Evolutionary conservation across 2,888 invertebrate species (phyloP), one percentile per base, ranked within the genome.

Genomic region (Ischnura elegans): DNA sequence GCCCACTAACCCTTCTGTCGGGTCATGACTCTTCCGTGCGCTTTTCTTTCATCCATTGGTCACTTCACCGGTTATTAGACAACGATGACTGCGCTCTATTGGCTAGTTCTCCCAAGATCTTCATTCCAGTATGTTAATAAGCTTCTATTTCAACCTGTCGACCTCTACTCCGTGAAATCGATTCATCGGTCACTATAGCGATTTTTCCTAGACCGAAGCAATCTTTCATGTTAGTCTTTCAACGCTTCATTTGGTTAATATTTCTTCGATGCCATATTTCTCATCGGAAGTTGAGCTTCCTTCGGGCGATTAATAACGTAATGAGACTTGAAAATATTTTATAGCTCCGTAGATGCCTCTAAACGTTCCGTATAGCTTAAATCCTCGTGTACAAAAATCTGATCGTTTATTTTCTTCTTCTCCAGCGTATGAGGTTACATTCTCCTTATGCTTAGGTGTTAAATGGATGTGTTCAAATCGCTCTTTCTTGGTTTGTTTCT

Each of bases 111-210:
- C 42, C 42, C 51, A 6, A 85, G 43, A 42, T 87, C 42, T 36
- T 36, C 76, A 76, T 87, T 87, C 55, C 87, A 21, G 42, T 61
- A 61, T 87, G 87, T 36, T 76, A 76, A 76, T 76, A 36, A 76
- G 76, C 36, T 76, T 6, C 36, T 76, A 76, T 36, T 36, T 76
- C 76, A 25, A 76, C 76, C 76, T 76, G 87, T 55, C 36, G 36
- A 43, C 86, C 46, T 45, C 3, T 19, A 2, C 36, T 42, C 19
- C 87, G 0, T 87, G 21, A 46, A 2, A 87, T 55, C 36, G 55
- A 36, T 42, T 87, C 36, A 25, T 42, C 25, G 42, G 55, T 87
- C 55, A 55, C 87, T 36, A 36, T 13, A 76, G 51, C 36, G 29
- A 55, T 87, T 42, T 87, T 87, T 51, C 87, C 51, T 25, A 13